Percentiles rank a stretch among this genome's conserved stretches.
phyloP scores from a whole-genome alignment of 2,888 invertebrate species.

The Drosophila emarginata region DNA sequence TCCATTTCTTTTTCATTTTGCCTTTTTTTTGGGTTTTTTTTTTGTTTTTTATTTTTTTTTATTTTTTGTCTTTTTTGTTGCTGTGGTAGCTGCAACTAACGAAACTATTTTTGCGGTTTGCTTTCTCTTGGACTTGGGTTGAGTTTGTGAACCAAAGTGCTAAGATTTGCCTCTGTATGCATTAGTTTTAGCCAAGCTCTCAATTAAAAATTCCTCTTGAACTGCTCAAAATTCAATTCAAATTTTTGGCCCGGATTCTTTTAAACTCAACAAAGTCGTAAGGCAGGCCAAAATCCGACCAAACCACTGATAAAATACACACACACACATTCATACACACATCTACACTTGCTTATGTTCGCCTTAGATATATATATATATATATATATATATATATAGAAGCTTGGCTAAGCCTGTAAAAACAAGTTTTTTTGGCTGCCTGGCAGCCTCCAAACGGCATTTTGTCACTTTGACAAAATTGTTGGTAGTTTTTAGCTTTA shows the following conservation, averaged over 20 bases:
- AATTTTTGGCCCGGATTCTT: constrained; percentile 58
- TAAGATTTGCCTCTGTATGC: constrained; percentile 54
- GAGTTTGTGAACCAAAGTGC: constrained; percentile 25
- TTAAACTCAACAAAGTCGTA: constrained; percentile 48
- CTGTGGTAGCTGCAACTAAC: constrained; percentile 25
- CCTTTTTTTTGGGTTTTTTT: not conserved
- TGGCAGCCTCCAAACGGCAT: constrained; percentile 63
- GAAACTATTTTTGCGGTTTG: constrained; percentile 69
- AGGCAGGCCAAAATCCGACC: constrained; percentile 43
- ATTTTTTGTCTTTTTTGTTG: constrained; percentile 1
- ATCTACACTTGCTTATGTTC: not conserved
- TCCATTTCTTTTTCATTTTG: constrained; percentile 17
- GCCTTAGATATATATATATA: constrained; percentile 26
- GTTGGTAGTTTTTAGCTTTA: constrained; percentile 56
- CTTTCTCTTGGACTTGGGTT: constrained; percentile 5
- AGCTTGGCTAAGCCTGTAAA: constrained; percentile 62
- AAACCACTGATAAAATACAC: constrained; percentile 68
- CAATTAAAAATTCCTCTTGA: constrained; percentile 74
- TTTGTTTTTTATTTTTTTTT: constrained; percentile 17
- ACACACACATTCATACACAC: constrained; percentile 19
- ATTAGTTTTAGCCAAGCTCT: constrained; percentile 45
- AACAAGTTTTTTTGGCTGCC: constrained; percentile 64
- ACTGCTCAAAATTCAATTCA: constrained; percentile 71
- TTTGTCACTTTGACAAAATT: constrained; percentile 76
- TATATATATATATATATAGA: constrained; percentile 24